These are phyloP conservation scores for Rhagonycha fulva DNA, from an alignment of 2,888 invertebrate species.

Conservation along the genomic window DNA sequence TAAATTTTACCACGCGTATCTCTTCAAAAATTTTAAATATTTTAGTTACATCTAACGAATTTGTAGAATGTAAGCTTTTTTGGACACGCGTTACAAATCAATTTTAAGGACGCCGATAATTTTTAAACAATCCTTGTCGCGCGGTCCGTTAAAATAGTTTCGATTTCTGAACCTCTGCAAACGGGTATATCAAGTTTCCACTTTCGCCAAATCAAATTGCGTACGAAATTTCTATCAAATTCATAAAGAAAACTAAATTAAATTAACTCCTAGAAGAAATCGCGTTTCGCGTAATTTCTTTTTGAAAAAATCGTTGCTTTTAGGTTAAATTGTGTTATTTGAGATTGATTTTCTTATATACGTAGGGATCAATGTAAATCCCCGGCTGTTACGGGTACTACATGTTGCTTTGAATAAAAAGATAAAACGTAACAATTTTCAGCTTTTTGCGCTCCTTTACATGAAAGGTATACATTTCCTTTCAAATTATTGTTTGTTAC, in stretches of 20 bases:
- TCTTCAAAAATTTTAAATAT: constrained; percentile 32
- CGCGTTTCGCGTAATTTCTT: neutral
- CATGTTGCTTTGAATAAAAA: neutral
- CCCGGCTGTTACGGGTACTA: neutral
- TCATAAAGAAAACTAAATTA: neutral
- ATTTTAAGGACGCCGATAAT: neutral
- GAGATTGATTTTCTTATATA: neutral
- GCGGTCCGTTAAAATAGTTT: neutral
- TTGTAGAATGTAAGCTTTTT: constrained; percentile 13
- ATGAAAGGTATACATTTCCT: neutral
- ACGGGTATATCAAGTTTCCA: neutral
- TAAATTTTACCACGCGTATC: constrained; percentile 37
- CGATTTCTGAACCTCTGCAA: neutral
- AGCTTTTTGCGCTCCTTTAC: neutral
- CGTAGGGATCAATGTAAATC: neutral
- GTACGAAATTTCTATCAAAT: neutral
- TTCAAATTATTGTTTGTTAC: neutral
- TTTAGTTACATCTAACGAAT: constrained; percentile 25
- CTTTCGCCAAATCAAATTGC: neutral
- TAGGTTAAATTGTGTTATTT: neutral
- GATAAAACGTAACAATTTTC: neutral
- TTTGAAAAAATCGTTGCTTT: neutral
- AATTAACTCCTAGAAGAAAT: neutral
- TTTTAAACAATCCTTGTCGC: neutral
- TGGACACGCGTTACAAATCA: neutral